Conservation (phyloP, 2,113 vertebrate species). For the Numenius arquata region DNA sequence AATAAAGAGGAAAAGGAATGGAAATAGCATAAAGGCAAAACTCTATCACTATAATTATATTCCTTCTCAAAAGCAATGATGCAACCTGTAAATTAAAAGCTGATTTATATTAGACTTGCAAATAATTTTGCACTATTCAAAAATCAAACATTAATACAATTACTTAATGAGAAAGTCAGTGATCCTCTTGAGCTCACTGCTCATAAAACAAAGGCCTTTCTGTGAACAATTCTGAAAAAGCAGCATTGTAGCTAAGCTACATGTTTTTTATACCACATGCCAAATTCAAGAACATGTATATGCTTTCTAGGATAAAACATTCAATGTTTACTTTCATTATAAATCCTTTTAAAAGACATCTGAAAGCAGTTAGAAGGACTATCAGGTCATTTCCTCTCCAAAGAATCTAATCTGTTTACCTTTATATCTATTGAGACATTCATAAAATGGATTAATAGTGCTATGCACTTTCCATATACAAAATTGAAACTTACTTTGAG, state of each 20-base stretch:
- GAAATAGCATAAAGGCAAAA: not conserved
- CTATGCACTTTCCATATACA: constrained; percentile 11
- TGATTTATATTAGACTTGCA: not conserved
- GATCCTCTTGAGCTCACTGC: constrained; percentile 12
- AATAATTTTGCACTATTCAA: constrained; percentile 7
- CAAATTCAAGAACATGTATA: constrained; percentile 45
- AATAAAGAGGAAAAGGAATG: not conserved
- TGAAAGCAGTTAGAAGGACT: constrained; percentile 65
- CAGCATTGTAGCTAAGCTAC: constrained; percentile 42
- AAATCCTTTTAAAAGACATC: constrained; percentile 65
- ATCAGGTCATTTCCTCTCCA: constrained; percentile 45
- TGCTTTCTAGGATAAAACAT: constrained; percentile 60
- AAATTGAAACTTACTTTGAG: constrained; percentile 83
- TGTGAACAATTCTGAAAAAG: constrained; percentile 44
- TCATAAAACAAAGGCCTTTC: constrained; percentile 27
- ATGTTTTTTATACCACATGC: constrained; percentile 36
- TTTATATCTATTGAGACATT: constrained; percentile 52
- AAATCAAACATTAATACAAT: constrained; percentile 16
- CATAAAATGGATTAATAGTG: constrained; percentile 35
- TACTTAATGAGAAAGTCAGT: constrained; percentile 24
- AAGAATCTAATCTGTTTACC: constrained; percentile 63
- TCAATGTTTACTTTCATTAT: constrained; percentile 58
- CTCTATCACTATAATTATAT: not conserved
- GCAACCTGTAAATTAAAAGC: not conserved
- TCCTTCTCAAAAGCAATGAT: not conserved